Base-by-base conservation (phyloP, 2,113 vertebrate species). In the Gasterosteus nipponicus region DNA sequence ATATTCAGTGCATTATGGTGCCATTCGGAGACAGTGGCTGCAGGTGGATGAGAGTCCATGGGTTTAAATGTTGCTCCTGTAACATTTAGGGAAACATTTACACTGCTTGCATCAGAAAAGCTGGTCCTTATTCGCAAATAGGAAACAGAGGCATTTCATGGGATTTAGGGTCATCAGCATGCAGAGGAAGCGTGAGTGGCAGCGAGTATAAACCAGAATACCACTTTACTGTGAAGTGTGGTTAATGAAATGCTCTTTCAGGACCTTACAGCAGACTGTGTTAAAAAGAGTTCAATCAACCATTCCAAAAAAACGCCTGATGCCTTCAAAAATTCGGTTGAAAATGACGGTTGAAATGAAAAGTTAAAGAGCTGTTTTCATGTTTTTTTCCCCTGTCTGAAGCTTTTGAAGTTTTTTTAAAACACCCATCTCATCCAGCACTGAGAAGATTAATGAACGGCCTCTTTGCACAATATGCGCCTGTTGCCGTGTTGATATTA, bases 241-340 rank as follows among this genome's bases (percentile, higher is more conserved):
- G 44, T 53, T 81, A 61, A 51, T 73, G 49, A 73, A 77, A 78
- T 63, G 41, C 64, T 60, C 63, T 73, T 42, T 65, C 18, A 72
- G 73, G 74, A 56, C 73, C 70, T 85, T 65, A 76, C 82, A 81
- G 15, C 19, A 5, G 57, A 54, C 9, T 38, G 31, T 8, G 7
- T 42, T 73, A 66, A 84, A 62, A 72, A 75, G 22, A 70, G 39
- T 77, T 83, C 78, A 69, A 82, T 41, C 14, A 4, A 57, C 57
- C 42, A 62, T 65, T 49, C 31, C 54, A 66, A 57, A 76, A 69
- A 44, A n/a, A 26, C 22, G 54, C 12, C 57, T 18, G 42, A 12
- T n/a, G 18, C 58, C 44, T 65, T 49, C 19, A 14, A 79, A 75
- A 31, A 81, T 69, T 63, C 73, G 22, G 22, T 64, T 88, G 62